phyloP scores from a whole-genome alignment of 2,888 invertebrate genomes.

The Acholoe squamosa region DNA sequence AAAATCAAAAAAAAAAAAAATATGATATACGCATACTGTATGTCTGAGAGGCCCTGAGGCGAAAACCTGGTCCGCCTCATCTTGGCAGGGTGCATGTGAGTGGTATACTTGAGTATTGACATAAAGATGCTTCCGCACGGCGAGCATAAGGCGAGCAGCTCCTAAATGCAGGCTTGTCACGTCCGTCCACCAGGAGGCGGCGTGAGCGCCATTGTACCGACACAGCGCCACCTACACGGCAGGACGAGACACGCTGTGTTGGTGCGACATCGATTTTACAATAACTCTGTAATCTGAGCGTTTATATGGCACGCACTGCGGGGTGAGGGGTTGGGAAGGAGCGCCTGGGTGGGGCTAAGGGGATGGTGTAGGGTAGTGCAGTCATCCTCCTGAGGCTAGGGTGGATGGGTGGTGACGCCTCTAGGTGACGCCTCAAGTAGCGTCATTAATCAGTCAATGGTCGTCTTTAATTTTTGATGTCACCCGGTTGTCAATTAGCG shows the following conservation, averaged over 20 bases:
- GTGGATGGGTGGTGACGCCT: neutral
- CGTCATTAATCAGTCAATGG: slow-evolving; percentile 45
- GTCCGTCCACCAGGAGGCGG: neutral
- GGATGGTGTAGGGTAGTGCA: neutral
- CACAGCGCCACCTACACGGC: neutral
- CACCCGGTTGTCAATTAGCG: slow-evolving; percentile 33
- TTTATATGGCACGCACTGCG: slow-evolving; percentile 40
- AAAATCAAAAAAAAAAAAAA: too few species aligned
- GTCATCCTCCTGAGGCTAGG: neutral
- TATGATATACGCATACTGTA: too few species aligned
- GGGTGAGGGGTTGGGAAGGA: neutral
- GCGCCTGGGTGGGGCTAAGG: neutral
- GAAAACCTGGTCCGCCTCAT: too few species aligned
- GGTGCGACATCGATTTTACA: slow-evolving; percentile 52
- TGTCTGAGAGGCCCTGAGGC: too few species aligned
- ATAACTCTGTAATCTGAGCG: slow-evolving; percentile 38
- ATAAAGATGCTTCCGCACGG: too few species aligned
- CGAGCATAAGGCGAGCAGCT: too few species aligned
- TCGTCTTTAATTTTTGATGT: slow-evolving; percentile 31
- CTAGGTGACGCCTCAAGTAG: neutral
- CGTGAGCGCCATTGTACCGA: neutral
- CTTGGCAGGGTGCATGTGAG: too few species aligned
- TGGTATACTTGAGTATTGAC: too few species aligned
- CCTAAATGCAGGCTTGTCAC: neutral
- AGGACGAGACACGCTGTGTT: neutral